Evolutionary conservation across 2,888 invertebrate genomes (phyloP), one percentile per base, ranked within the genome.

Genomic region (Ectropis crepuscularia): DNA sequence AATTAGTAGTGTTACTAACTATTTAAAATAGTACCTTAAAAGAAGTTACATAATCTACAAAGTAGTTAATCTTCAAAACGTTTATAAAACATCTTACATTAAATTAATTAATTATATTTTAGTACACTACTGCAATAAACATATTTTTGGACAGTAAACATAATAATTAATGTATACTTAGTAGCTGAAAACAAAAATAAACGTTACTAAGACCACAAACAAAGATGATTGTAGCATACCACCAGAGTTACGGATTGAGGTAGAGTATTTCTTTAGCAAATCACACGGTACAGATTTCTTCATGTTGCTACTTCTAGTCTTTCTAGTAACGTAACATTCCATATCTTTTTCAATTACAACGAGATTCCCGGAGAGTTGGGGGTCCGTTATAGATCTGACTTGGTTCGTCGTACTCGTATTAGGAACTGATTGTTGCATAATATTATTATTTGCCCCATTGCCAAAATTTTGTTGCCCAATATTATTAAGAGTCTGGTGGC

Each of bases 251-350:
- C n/a, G 36, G 11, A 53, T 8, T n/a, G 43, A 53, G 2, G 5
- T 6, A 8, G 53, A 53, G 36, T 53, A 48, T 48, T 57, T 53
- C 37, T 62, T n/a, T 43, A 72, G 57, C 6, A 70, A 53, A 12
- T 57, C 63, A 48, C 72, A 72, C 5, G 72, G 65, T 5, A 72
- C 60, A 6, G 62, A 16, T 10, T 58, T 69, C 37, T 58, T 57
- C 46, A 70, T 48, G 9, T 60, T 58, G 0, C 6, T 41, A 57
- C 38, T n/a, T 8, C 36, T 36, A 8, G 43, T 53, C 16, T 10
- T 55, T 45, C 65, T 66, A 9, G 46, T 55, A 5, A 73, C 65
- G 43, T 69, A 71, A 28, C 73, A 73, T 47, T 65, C 53, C 69
- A 69, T 71, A 6, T 63, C 49, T 12, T 65, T 49, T 6, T 60